phyloP scores from a whole-genome alignment of 2,113 vertebrate genomes.

The Meles meles region DNA sequence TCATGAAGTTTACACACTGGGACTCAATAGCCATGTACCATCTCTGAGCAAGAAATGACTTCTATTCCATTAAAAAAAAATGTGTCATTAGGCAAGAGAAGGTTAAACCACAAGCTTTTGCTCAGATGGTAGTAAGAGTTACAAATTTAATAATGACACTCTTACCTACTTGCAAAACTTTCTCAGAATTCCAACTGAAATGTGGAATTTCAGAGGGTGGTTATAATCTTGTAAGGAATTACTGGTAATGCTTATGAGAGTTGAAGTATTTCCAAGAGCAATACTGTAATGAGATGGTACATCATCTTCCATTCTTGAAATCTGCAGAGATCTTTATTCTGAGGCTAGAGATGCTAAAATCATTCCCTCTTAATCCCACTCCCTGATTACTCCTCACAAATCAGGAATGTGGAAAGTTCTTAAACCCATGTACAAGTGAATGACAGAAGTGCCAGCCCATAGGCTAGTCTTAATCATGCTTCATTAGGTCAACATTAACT shows the following conservation, averaged over 20 bases:
- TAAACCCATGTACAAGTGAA: background rate
- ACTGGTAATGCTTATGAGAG: background rate
- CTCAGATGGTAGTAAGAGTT: background rate
- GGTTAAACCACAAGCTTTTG: background rate
- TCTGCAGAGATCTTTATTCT: background rate
- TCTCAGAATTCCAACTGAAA: background rate
- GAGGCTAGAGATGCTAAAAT: background rate
- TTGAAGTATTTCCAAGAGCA: background rate
- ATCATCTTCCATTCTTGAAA: background rate
- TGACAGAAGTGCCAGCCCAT: background rate
- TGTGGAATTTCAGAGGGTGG: background rate
- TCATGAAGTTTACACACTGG: background rate
- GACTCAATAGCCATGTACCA: background rate
- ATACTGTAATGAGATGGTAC: background rate
- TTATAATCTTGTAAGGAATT: background rate
- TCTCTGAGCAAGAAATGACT: background rate
- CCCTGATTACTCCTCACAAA: background rate
- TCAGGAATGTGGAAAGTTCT: background rate
- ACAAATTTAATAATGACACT: conserved; percentile 10
- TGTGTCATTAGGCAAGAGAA: background rate
- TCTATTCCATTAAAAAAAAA: background rate
- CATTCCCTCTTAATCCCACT: background rate
- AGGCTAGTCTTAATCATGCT: background rate
- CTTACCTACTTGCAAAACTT: background rate
- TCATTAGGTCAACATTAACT: background rate